Evolutionary conservation across 2,113 vertebrate genomes (phyloP), one percentile per base, ranked within the genome.

Genomic region (Nansenia antarctica): DNA sequence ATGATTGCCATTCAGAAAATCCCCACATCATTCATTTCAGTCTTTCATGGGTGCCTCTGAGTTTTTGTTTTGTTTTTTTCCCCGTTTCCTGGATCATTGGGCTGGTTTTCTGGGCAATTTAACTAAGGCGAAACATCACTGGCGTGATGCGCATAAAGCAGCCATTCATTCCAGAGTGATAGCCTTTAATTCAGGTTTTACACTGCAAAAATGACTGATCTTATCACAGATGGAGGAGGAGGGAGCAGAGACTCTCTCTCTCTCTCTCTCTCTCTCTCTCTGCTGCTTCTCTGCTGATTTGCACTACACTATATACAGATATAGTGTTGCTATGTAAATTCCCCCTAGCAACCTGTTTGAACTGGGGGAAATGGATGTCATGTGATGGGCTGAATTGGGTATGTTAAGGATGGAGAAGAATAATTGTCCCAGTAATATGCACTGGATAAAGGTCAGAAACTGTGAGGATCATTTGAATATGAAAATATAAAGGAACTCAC

Each of bases 171-270:
- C 57, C 57, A 30, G 47, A 57, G 72, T 26, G 67, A 80, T 61
- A 66, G 24, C 62, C 69, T 83, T 73, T 67, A 68, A 82, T 73
- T 73, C 74, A 63, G 72, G 59, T 74, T 73, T 71, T 66, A 71
- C 63, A 67, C 63, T 61, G 76, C 70, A 78, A 65, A 49, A 77
- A 81, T 79, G 63, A 58, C 70, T 72, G 75, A 81, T 85, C 12
- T 68, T 82, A 74, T 87, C 69, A 30, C 32, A 31, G 62, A 55
- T 64, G 63, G 52, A 32, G 20, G 52, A 32, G 20, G 52, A 73
- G 76, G 61, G 30, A 69, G 73, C n/a, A n/a, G n/a, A n/a, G n/a
- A n/a, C n/a, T n/a, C n/a, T n/a, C n/a, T n/a, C n/a, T n/a, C n/a
- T n/a, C n/a, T n/a, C n/a, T n/a, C n/a, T n/a, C n/a, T n/a, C n/a